These are phyloP conservation scores for Drosophila paramelanica DNA, from an alignment of 2,888 invertebrate species.

Conservation along the genomic window DNA sequence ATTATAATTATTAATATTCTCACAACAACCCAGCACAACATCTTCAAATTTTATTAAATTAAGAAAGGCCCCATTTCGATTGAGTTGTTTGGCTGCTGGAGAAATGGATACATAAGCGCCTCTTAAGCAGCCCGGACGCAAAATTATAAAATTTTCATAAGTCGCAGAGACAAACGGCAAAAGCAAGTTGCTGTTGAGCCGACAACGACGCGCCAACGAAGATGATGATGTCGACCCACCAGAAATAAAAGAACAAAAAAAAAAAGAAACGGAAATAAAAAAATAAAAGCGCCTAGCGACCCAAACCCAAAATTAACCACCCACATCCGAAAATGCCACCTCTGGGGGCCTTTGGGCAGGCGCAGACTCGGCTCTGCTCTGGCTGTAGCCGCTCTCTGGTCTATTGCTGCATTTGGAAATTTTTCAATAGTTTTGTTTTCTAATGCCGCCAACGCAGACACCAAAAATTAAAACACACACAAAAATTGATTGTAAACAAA, in stretches of 20 bases:
- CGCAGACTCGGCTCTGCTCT: conserved; percentile 56
- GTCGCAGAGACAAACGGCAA: conserved; percentile 56
- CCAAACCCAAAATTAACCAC: conserved; percentile 47
- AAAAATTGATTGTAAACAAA: conserved; percentile 66
- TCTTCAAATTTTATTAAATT: neutral
- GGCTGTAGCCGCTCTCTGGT: conserved; percentile 12
- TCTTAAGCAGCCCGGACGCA: conserved; percentile 46
- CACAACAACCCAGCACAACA: neutral
- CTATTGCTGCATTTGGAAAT: conserved; percentile 35
- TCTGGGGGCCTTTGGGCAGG: conserved; percentile 51
- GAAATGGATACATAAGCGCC: conserved; percentile 54
- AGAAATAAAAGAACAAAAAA: conserved; percentile 7
- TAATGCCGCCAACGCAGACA: conserved; percentile 46
- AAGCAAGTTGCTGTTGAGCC: conserved; percentile 63
- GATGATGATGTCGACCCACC: conserved; percentile 27
- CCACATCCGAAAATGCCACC: conserved; percentile 32
- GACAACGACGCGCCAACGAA: conserved; percentile 45
- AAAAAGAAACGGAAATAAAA: conserved; percentile 8
- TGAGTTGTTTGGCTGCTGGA: conserved; percentile 28
- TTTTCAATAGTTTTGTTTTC: conserved; percentile 53
- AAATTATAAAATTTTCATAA: conserved; percentile 66
- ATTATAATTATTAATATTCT: conserved; percentile 12
- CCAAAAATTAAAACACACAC: conserved; percentile 42
- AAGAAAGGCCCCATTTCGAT: conserved; percentile 27
- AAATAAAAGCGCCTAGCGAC: conserved; percentile 25